A percentile compares a stretch with the other conserved stretches of the same genome.
Conservation (phyloP, 2,888 invertebrate species). For the Epinotia demarniana region DNA sequence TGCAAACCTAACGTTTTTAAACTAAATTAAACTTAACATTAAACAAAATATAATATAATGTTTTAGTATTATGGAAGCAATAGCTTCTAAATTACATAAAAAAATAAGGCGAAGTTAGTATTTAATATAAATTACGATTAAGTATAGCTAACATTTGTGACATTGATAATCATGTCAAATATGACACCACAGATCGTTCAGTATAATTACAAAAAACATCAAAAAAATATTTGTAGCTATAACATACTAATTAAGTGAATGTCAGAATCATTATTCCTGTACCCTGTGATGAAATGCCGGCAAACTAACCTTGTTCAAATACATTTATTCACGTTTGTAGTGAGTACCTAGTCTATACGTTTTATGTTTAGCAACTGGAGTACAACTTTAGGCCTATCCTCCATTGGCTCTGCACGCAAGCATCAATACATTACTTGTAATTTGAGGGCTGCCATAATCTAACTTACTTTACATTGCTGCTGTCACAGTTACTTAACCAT, state of each 20-base stretch:
- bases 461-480: neutral
- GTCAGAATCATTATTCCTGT: neutral
- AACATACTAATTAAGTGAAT: neutral
- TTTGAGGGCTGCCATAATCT: neutral
- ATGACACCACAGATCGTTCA: neutral
- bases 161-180: neutral
- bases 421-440: neutral
- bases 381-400: neutral
- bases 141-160: neutral
- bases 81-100: slow-evolving; percentile 3
- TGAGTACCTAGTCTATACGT: too few species aligned
- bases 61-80: slow-evolving; percentile 16
- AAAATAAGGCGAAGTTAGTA: neutral
- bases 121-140: slow-evolving; percentile 1
- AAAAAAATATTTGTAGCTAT: neutral
- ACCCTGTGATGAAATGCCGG: neutral
- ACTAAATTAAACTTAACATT: slow-evolving; percentile 19
- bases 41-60: slow-evolving; percentile 10
- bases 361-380: neutral
- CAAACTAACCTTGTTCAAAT: neutral
- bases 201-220: neutral
- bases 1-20: slow-evolving; percentile 49
- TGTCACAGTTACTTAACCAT: neutral
- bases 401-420: too few species aligned
- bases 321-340: too few species aligned